These are phyloP conservation scores for Coecobrya sp. DNA, from an alignment of 2,888 invertebrate genomes.

Conservation along the genomic window DNA sequence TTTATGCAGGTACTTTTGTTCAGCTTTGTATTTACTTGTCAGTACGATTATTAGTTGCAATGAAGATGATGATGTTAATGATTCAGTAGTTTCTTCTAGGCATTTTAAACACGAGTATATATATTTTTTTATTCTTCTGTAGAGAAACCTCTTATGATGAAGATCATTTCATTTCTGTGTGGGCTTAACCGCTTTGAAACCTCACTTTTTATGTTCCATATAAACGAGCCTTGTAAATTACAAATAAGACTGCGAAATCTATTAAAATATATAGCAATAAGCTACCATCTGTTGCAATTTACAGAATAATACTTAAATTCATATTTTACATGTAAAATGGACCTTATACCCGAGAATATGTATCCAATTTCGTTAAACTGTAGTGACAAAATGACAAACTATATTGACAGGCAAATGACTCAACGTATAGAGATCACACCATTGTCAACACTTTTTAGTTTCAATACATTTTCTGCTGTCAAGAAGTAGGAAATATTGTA, in stretches of 20 bases:
- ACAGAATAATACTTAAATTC: no score
- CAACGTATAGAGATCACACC: neutral
- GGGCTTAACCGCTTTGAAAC: conserved; percentile 4
- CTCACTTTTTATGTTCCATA: neutral
- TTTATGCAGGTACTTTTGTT: neutral
- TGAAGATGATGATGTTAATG: neutral
- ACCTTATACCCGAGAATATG: no score
- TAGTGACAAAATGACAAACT: neutral
- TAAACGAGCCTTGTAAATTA: no score
- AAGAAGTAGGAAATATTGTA: neutral
- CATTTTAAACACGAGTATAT: neutral
- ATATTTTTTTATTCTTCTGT: neutral
- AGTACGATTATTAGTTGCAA: neutral
- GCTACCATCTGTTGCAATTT: no score
- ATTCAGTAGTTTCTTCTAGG: neutral
- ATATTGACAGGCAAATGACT: neutral
- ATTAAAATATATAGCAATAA: no score
- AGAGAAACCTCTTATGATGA: no score
- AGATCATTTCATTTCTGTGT: conserved; percentile 1
- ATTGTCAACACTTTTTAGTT: neutral
- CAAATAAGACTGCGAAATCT: no score
- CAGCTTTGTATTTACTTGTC: neutral
- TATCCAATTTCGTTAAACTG: no score
- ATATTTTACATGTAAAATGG: no score
- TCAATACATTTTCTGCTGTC: neutral